phyloP scores from a whole-genome alignment of 1,140 invertebrate species.

The silkworm (Bombyx mori) region DNA sequence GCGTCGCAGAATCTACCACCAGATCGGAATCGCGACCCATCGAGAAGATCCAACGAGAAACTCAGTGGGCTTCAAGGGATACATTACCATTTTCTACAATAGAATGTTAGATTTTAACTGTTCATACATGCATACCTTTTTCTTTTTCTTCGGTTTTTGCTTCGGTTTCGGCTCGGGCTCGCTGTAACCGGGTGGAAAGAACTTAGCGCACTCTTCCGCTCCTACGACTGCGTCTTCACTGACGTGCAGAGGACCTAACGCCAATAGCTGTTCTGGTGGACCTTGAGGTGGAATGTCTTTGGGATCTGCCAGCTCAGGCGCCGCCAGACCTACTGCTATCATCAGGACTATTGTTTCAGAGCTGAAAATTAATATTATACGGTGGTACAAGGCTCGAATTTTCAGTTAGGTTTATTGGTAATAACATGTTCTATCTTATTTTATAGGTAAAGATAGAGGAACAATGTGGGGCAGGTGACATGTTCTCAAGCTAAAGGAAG shows the following conservation, averaged over 20 bases:
- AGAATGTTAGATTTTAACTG: no score
- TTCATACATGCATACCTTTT: slow-evolving; percentile 32
- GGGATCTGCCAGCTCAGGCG: slow-evolving; percentile 51
- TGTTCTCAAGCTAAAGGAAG: no score
- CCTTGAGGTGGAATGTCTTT: slow-evolving; percentile 22
- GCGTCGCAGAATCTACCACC: no score
- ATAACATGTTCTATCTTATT: slow-evolving; percentile 4
- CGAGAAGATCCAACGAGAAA: no score
- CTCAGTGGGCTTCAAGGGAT: no score
- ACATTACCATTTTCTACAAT: no score
- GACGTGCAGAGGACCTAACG: slow-evolving; percentile 73
- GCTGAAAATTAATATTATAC: slow-evolving; percentile 35
- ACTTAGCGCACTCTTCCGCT: slow-evolving; percentile 69
- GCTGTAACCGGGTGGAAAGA: slow-evolving; percentile 75
- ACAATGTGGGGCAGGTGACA: no score
- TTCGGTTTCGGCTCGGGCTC: slow-evolving; percentile 49
- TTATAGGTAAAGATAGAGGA: background rate
- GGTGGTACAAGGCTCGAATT: background rate
- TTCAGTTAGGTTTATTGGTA: background rate
- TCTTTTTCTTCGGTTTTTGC: slow-evolving; percentile 60
- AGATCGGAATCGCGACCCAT: no score
- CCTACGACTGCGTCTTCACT: slow-evolving; percentile 74
- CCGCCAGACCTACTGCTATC: slow-evolving; percentile 67
- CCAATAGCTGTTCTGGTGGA: slow-evolving; percentile 51
- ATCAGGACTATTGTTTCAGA: slow-evolving; percentile 75